A percentile compares a stretch with the other conserved stretches of the same genome.
Evolutionary conservation across 2,113 vertebrate genomes (phyloP).

Genomic region (Perca flavescens): DNA sequence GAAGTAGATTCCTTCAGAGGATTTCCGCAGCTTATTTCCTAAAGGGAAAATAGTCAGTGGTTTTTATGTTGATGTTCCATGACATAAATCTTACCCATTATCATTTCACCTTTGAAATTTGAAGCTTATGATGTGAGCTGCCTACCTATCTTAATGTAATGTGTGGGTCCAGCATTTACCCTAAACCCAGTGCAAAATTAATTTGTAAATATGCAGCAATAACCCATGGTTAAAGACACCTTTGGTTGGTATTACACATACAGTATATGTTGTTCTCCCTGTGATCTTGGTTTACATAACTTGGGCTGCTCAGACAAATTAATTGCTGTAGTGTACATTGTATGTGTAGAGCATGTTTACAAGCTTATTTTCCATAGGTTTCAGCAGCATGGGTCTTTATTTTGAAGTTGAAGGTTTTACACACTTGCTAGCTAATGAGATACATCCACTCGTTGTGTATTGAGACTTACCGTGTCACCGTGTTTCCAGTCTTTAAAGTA

Average conservation of each 20-base stretch:
- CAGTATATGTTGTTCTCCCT: too few species aligned
- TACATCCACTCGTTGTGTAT: background rate
- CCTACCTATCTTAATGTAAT: background rate
- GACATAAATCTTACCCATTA: background rate
- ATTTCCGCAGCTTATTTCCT: background rate
- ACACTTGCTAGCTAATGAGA: background rate
- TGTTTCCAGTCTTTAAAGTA: background rate
- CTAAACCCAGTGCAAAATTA: conserved; percentile 7
- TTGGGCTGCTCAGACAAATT: background rate
- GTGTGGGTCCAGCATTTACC: background rate
- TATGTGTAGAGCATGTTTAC: background rate
- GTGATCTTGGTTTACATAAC: background rate
- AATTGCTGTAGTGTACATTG: background rate
- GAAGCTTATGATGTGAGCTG: background rate
- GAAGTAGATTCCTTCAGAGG: too few species aligned
- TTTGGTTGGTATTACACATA: too few species aligned
- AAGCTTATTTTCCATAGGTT: background rate
- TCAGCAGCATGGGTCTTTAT: background rate
- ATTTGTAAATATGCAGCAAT: too few species aligned
- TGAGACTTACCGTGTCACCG: background rate
- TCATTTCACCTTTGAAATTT: background rate
- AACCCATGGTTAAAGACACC: background rate
- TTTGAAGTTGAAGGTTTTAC: background rate
- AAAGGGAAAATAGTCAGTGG: background rate
- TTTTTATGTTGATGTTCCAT: background rate